Base-by-base conservation (phyloP, 2,113 vertebrate species). In the Notiomystis cincta region DNA sequence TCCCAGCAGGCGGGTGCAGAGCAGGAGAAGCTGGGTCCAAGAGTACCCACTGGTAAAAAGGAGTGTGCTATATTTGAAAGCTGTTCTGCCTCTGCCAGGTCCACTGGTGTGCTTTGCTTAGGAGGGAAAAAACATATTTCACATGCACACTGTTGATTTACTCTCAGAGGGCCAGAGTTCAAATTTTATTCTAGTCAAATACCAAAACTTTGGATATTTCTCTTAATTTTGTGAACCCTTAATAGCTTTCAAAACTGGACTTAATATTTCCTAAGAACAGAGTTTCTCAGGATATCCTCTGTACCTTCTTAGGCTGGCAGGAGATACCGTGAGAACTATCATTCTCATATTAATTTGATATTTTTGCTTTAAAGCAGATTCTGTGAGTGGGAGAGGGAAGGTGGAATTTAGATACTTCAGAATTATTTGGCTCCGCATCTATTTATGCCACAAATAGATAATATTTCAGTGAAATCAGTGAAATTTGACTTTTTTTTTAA, bases 361-460 rank as follows among this genome's bases (percentile, higher is more conserved):
- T 82, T 96, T 96, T 85, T 94, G 65, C 57, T 95, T 91, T 89
- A 73, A 95, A 96, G 79, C 85, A 90, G 85, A 95, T 94, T 95
- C 92, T 90, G 90, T 80, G 92, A 95, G 92, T 96, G 90, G 95
- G 95, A 94, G 92, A 88, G 28, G 51, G 93, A 95, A 66, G 44
- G 79, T 93, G 67, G 71, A 96, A 97, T 96, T 96, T 94, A 88
- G 67, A 91, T 86, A 42, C 70, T 88, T 86, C 45, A 77, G 66
- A 96, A 86, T 88, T 90, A 93, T 90, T 92, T 93, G 85, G 66
- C 95, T 96, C 51, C 0, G 0, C 64, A 67, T 89, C 86, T 87
- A 93, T 96, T 96, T 91, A 54, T 94, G 87, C 87, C 82, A 77
- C 87, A 94, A 88, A 96, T 83, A 97, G 85, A 95, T 88, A 93